These are phyloP conservation scores for Ypsolopha scabrella DNA, from an alignment of 2,888 invertebrate genomes.

Conservation along the genomic window DNA sequence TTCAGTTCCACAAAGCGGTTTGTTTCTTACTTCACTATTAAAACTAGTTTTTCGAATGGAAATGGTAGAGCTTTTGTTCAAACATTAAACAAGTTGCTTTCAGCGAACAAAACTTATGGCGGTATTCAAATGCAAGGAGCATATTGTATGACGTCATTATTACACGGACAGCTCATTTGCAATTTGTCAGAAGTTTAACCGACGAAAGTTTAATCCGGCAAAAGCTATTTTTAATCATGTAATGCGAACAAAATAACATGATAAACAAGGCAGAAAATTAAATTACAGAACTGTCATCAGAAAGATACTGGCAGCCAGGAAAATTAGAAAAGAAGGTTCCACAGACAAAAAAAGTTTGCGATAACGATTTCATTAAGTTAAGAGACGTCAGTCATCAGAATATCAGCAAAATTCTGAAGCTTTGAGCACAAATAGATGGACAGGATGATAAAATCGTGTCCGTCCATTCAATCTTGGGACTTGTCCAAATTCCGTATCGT, in stretches of 20 bases:
- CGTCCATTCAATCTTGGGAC: background rate
- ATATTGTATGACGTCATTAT: too few relatives aligned
- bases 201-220: background rate
- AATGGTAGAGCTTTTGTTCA: background rate
- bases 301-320: background rate
- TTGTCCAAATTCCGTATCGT: constrained; percentile 15
- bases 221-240: background rate
- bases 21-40: background rate
- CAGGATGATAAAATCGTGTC: constrained; percentile 18
- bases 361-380: background rate
- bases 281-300: background rate
- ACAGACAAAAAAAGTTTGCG: background rate
- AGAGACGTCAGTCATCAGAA: background rate
- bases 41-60: background rate
- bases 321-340: background rate
- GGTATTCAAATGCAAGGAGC: too few relatives aligned
- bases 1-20: background rate
- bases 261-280: background rate
- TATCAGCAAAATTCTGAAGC: background rate
- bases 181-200: too few relatives aligned
- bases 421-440: constrained; percentile 22
- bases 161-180: too few relatives aligned
- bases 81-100: background rate
- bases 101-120: background rate
- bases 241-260: background rate